Conservation (phyloP, 2,888 invertebrate species). For the Eupsilia transversa region DNA sequence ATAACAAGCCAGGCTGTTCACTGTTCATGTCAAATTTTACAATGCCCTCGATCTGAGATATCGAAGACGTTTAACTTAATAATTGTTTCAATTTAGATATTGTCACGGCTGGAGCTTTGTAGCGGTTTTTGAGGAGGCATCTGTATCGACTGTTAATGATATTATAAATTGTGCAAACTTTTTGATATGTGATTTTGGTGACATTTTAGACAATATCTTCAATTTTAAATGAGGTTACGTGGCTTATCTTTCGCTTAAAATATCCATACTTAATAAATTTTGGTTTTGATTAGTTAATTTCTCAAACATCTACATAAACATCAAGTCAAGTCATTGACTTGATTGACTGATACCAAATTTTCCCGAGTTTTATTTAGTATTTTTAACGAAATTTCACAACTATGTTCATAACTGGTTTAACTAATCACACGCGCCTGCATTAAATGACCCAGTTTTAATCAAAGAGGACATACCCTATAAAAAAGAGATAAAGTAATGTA, state of each 20-base stretch:
- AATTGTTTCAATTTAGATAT: constrained; percentile 36
- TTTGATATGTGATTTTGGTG: neutral
- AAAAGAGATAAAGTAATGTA: neutral
- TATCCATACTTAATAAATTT: neutral
- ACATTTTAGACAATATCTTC: neutral
- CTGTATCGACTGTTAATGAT: neutral
- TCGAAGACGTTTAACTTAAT: neutral
- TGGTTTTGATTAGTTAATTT: neutral
- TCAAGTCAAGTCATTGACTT: neutral
- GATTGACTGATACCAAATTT: too few relatives aligned
- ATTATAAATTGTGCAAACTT: neutral
- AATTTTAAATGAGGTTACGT: neutral
- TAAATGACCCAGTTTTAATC: neutral
- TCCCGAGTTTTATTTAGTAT: neutral
- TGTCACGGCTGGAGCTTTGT: neutral
- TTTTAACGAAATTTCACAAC: neutral
- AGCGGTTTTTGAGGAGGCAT: neutral
- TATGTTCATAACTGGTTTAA: neutral
- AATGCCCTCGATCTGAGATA: neutral
- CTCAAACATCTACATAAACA: neutral
- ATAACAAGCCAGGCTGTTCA: neutral
- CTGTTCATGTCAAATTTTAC: constrained; percentile 12
- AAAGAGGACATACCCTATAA: neutral
- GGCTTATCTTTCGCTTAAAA: neutral
- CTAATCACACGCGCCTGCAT: neutral